A percentile compares a stretch with the other conserved stretches of the same genome.
Evolutionary conservation across 2,888 invertebrate species (phyloP).

Genomic region (Hydraecia micacea): DNA sequence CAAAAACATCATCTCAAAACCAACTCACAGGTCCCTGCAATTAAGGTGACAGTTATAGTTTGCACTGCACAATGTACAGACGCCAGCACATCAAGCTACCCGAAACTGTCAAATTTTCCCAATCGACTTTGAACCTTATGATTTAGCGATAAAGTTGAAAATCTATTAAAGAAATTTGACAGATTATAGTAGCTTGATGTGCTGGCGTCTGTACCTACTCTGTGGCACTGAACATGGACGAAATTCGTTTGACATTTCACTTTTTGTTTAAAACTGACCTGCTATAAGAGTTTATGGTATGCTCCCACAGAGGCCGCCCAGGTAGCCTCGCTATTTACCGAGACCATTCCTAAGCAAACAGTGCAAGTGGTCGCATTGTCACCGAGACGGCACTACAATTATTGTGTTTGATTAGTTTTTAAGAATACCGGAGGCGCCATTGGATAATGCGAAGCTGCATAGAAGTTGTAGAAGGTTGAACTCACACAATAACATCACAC

Average conservation of each 20-base stretch:
- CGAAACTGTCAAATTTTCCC: too few species aligned
- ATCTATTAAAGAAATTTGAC: too few species aligned
- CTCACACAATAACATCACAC: neutral
- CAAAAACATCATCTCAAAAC: neutral
- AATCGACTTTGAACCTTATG: too few species aligned
- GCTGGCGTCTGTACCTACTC: too few species aligned
- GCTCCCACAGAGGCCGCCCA: slow-evolving; percentile 52
- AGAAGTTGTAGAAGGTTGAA: slow-evolving; percentile 19
- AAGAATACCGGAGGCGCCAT: slow-evolving; percentile 8
- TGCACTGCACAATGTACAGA: too few species aligned
- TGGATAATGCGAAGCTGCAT: neutral
- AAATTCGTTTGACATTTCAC: neutral
- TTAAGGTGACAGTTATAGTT: neutral
- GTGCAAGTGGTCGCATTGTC: slow-evolving; percentile 46
- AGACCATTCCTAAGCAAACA: slow-evolving; percentile 41
- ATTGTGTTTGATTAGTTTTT: slow-evolving; percentile 48
- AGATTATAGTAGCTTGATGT: too few species aligned
- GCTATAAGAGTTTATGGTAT: neutral
- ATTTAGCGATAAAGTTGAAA: too few species aligned
- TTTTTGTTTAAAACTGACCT: neutral
- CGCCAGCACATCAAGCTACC: too few species aligned
- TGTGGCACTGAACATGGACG: neutral
- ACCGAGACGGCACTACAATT: slow-evolving; percentile 22
- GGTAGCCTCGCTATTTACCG: slow-evolving; percentile 53
- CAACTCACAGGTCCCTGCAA: neutral